phyloP scores from a whole-genome alignment of 2,797 vertebrate genomes.

The Mergus octosetaceus region DNA sequence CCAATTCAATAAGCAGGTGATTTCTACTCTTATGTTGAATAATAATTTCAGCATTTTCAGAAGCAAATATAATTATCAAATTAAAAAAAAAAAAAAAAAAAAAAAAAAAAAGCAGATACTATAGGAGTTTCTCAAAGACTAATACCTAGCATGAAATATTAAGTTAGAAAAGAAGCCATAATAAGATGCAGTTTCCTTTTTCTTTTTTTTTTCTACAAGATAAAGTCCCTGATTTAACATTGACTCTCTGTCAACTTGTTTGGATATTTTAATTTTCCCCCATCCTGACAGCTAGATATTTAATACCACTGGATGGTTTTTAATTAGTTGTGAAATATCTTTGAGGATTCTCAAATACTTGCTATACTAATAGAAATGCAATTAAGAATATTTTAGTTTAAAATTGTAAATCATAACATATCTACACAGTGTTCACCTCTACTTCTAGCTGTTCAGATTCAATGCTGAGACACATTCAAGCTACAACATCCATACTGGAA shows the following conservation, averaged over 20 bases:
- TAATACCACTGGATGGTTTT: not conserved
- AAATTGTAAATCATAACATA: not conserved
- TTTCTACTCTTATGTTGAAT: not conserved
- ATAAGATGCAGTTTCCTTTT: not conserved
- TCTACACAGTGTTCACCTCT: not conserved
- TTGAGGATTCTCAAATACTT: not conserved
- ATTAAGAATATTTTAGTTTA: not conserved
- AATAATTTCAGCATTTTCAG: not conserved
- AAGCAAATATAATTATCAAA: not conserved
- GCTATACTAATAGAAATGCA: not conserved
- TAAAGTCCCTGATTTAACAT: not conserved
- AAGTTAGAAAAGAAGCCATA: not conserved
- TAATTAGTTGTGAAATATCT: not conserved
- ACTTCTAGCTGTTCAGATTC: not conserved
- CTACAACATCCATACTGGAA: not conserved
- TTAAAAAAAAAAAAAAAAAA: not conserved
- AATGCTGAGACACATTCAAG: not conserved
- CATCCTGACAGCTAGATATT: not conserved
- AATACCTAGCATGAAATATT: not conserved
- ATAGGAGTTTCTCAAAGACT: not conserved
- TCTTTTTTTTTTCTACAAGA: not conserved
- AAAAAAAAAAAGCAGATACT: not conserved
- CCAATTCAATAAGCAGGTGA: not conserved
- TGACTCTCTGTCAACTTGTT: not conserved
- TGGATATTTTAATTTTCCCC: not conserved